These are phyloP conservation scores for Hymenopus coronatus DNA, from an alignment of 2,888 invertebrate species.

Conservation along the genomic window DNA sequence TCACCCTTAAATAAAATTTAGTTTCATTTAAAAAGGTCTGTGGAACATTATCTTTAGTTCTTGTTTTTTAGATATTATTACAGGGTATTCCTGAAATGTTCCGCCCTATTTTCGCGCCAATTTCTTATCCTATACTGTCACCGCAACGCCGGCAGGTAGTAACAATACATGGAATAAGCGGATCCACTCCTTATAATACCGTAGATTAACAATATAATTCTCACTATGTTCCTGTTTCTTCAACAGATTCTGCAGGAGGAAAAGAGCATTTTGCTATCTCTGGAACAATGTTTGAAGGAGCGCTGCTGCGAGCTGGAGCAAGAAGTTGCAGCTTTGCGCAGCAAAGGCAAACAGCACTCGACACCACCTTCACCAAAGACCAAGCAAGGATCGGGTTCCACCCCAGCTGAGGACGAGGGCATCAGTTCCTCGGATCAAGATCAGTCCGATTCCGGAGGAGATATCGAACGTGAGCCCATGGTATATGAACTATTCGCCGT, in stretches of 20 bases:
- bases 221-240: constrained; percentile 33
- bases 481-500: constrained; percentile 61
- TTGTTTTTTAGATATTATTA: no score
- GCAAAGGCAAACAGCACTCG: constrained; percentile 51
- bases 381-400: constrained; percentile 22
- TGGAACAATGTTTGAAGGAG: constrained; percentile 72
- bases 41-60: no score
- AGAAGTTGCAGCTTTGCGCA: constrained; percentile 51
- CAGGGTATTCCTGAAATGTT: no score
- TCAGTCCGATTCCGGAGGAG: constrained; percentile 46
- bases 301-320: constrained; percentile 72
- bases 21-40: no score
- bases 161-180: no score
- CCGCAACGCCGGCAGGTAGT: no score
- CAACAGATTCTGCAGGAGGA: constrained; percentile 71
- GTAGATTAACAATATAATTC: not conserved
- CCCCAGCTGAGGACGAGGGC: constrained; percentile 80
- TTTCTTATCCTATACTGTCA: no score
- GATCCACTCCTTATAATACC: no score
- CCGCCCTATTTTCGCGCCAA: no score
- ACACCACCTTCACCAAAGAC: not conserved
- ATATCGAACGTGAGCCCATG: constrained; percentile 58
- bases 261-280: constrained; percentile 67
- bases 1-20: no score
- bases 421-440: constrained; percentile 75